Conservation (phyloP, 2,888 invertebrate species). For the Phengaris alcon region DNA sequence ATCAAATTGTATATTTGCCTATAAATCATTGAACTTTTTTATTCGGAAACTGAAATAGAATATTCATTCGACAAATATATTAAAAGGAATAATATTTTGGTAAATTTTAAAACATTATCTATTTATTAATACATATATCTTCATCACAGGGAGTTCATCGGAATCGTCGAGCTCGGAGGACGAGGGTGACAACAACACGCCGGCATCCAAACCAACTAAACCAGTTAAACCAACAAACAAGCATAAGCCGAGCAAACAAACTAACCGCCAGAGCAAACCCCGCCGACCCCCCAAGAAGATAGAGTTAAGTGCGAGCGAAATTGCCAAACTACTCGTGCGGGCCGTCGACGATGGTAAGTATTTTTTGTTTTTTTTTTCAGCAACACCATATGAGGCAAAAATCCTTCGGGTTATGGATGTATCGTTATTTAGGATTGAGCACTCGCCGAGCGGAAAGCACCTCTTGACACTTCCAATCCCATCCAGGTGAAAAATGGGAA, state of each 20-base stretch:
- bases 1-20: not conserved
- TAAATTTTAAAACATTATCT: no score
- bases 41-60: no score
- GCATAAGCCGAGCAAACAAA: slow-evolving; percentile 40
- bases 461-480: slow-evolving; percentile 21
- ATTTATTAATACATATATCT: no score
- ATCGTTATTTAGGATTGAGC: slow-evolving; percentile 19
- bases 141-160: slow-evolving; percentile 48
- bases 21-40: no score
- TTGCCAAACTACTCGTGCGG: slow-evolving; percentile 61
- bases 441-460: slow-evolving; percentile 20
- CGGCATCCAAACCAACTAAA: slow-evolving; percentile 38
- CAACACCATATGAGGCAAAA: not conserved
- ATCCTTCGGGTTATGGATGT: not conserved
- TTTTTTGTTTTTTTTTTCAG: not conserved
- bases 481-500: slow-evolving; percentile 15
- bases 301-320: slow-evolving; percentile 64
- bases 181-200: slow-evolving; percentile 44
- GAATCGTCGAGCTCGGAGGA: slow-evolving; percentile 52
- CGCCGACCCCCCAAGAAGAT: slow-evolving; percentile 43
- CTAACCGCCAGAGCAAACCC: slow-evolving; percentile 32
- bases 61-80: no score
- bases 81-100: no score
- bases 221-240: slow-evolving; percentile 44
- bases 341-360: slow-evolving; percentile 67